Conservation (phyloP, 1,140 invertebrate genomes). For the Micrasema longulum region DNA sequence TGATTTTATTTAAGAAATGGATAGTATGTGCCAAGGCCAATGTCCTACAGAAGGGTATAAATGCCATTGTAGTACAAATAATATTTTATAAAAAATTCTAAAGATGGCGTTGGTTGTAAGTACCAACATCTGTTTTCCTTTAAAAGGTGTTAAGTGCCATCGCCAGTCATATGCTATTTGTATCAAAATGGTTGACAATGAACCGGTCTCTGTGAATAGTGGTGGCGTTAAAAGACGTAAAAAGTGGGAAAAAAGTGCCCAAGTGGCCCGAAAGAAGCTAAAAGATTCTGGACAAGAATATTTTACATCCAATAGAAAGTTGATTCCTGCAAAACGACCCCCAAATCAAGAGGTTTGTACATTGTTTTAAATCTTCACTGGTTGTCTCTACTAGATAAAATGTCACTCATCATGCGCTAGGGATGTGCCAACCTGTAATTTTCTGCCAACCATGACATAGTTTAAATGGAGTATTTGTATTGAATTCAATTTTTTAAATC, state of each 20-base stretch:
- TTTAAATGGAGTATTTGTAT: constrained; percentile 14
- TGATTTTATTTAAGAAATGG: too few relatives aligned
- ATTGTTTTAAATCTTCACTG: neutral
- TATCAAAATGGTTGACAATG: neutral
- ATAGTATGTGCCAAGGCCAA: too few relatives aligned
- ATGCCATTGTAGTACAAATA: too few relatives aligned
- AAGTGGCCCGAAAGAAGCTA: constrained; percentile 4
- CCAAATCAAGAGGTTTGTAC: neutral
- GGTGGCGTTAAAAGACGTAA: neutral
- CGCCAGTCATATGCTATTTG: constrained; percentile 4
- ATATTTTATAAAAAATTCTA: neutral
- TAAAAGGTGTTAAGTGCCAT: constrained; percentile 20
- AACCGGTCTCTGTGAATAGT: neutral
- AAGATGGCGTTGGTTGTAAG: constrained; percentile 26
- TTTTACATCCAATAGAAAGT: constrained; percentile 16
- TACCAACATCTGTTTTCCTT: neutral
- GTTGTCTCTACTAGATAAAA: constrained; percentile 13
- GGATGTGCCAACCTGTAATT: constrained; percentile 13
- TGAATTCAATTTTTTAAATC: too few relatives aligned
- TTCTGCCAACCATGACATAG: neutral
- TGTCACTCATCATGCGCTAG: neutral
- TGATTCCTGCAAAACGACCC: neutral
- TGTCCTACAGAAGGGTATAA: too few relatives aligned
- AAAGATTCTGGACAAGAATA: constrained; percentile 18
- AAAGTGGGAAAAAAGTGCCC: neutral